Percentiles rank a stretch among this genome's conserved stretches.
phyloP scores from a whole-genome alignment of 2,113 vertebrate species.

The Ophiodon elongatus region DNA sequence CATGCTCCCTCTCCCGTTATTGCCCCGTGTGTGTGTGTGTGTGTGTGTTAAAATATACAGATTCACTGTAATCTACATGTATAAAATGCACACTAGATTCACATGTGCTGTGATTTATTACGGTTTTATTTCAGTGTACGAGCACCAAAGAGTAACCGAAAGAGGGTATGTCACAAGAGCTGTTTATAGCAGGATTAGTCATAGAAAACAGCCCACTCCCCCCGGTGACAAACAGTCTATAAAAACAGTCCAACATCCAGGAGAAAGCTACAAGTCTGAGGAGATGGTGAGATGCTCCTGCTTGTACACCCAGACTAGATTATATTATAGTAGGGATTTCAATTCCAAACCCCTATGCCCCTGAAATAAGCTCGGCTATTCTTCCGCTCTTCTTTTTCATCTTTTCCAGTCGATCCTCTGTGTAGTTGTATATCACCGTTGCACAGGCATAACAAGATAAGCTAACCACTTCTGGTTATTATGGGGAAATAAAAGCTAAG shows the following conservation, averaged over 20 bases:
- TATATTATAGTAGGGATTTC: slow-evolving; percentile 62
- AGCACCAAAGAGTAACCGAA: slow-evolving; percentile 63
- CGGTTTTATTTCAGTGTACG: slow-evolving; percentile 35
- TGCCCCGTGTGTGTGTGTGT: background rate
- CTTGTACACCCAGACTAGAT: slow-evolving; percentile 58
- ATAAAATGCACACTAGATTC: slow-evolving; percentile 21
- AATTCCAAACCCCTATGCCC: slow-evolving; percentile 42
- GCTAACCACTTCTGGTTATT: slow-evolving; percentile 43
- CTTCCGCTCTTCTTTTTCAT: slow-evolving; percentile 57
- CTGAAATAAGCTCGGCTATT: slow-evolving; percentile 55
- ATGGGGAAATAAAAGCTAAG: slow-evolving; percentile 38
- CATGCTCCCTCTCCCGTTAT: background rate
- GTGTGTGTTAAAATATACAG: slow-evolving; percentile 19
- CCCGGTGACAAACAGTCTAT: slow-evolving; percentile 71
- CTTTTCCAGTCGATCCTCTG: slow-evolving; percentile 37
- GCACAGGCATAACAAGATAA: slow-evolving; percentile 13
- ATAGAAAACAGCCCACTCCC: slow-evolving; percentile 77
- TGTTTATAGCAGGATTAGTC: slow-evolving; percentile 83
- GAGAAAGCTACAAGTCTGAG: slow-evolving; percentile 53
- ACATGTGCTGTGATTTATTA: slow-evolving; percentile 32
- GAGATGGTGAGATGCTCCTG: slow-evolving; percentile 9
- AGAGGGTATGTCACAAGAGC: slow-evolving; percentile 73
- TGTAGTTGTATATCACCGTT: slow-evolving; percentile 38
- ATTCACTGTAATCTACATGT: slow-evolving; percentile 23
- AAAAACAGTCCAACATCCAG: slow-evolving; percentile 62